Percentiles rank a stretch among this genome's conserved stretches.
These are phyloP conservation scores for Thaumetopoea pityocampa DNA, from an alignment of 1,140 invertebrate genomes.

Conservation along the genomic window DNA sequence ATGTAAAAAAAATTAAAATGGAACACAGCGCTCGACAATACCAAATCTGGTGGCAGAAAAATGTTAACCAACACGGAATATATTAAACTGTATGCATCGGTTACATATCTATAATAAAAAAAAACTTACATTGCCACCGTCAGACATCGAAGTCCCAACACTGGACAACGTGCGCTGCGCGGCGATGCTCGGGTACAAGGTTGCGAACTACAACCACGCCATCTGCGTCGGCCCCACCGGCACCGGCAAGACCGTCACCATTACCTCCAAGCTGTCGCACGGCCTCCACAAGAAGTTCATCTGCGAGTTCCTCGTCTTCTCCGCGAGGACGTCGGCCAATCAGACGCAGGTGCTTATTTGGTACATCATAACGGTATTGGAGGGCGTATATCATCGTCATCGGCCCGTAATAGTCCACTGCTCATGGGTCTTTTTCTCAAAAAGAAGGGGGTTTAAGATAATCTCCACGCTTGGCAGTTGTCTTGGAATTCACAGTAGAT, in stretches of 20 bases:
- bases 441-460: no score
- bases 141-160: slow-evolving; percentile 85
- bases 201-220: slow-evolving; percentile 78
- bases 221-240: slow-evolving; percentile 89
- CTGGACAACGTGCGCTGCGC: slow-evolving; percentile 88
- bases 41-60: no score
- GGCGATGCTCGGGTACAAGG: slow-evolving; percentile 79
- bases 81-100: neutral
- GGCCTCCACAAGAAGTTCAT: slow-evolving; percentile 82
- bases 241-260: slow-evolving; percentile 87
- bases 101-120: neutral
- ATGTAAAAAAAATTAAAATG: no score
- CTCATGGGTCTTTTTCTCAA: neutral
- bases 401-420: neutral
- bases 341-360: slow-evolving; percentile 89
- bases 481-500: no score
- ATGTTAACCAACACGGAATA: no score
- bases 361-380: slow-evolving; percentile 1
- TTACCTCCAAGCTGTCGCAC: slow-evolving; percentile 79
- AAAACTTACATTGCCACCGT: neutral
- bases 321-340: slow-evolving; percentile 85
- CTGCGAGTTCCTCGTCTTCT: slow-evolving; percentile 86
- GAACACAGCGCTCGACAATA: no score
- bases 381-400: neutral
- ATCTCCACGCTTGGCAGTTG: no score